Conservation (phyloP, 2,113 vertebrate genomes). For the Vicugna pacos region DNA sequence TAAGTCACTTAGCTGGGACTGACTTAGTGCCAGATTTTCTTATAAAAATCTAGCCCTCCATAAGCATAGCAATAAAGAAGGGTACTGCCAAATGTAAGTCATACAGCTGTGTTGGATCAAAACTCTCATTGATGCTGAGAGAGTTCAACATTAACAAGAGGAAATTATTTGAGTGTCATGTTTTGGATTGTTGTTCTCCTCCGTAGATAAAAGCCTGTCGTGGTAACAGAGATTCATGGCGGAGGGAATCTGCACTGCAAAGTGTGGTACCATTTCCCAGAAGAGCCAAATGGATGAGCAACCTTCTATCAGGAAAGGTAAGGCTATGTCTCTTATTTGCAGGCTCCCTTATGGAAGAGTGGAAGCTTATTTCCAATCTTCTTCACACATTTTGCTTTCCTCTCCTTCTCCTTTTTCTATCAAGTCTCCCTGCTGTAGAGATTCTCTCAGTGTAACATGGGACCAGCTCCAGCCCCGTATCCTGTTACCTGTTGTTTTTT, state of each 20-base stretch:
- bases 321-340: neutral
- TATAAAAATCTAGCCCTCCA: neutral
- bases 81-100: neutral
- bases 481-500: neutral
- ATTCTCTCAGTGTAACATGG: neutral
- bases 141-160: neutral
- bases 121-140: neutral
- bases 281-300: constrained; percentile 72
- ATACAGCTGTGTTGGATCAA: neutral
- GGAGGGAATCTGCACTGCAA: neutral
- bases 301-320: constrained; percentile 66
- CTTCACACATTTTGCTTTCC: neutral
- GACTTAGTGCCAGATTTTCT: neutral
- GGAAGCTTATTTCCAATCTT: too few relatives aligned
- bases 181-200: constrained; percentile 23
- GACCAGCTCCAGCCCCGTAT: neutral
- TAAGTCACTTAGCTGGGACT: neutral
- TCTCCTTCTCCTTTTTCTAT: accelerated
- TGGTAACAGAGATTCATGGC: neutral
- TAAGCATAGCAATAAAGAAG: neutral
- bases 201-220: constrained; percentile 45
- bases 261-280: neutral
- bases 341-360: neutral
- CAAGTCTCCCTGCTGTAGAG: neutral
- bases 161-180: neutral